A percentile compares a stretch with the other conserved stretches of the same genome.
Evolutionary conservation across 2,113 vertebrate species (phyloP).

Genomic region (Cololabis saira): DNA sequence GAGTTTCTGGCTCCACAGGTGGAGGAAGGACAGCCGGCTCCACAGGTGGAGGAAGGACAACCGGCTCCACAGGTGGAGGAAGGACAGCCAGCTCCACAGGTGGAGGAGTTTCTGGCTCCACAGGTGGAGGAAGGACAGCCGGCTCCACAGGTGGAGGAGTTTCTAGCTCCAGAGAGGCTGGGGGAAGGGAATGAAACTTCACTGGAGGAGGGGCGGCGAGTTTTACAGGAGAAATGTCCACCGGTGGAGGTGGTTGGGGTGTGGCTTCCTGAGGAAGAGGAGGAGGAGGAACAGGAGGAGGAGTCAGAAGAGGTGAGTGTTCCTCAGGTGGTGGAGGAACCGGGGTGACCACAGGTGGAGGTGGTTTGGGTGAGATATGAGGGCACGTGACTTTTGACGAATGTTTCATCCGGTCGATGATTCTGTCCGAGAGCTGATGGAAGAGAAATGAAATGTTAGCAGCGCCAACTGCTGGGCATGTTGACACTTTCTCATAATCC

Average conservation of each 20-base stretch:
- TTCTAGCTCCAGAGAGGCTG: neutral
- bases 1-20: too few species aligned
- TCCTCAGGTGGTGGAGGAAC: conserved; percentile 30
- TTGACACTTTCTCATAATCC: neutral
- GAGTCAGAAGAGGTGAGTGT: conserved; percentile 32
- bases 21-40: too few species aligned
- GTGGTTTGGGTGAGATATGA: conserved; percentile 5
- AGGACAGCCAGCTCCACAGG: too few species aligned
- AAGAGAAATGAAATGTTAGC: neutral
- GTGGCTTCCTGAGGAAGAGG: conserved; percentile 27
- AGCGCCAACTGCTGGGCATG: neutral
- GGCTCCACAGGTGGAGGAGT: conserved; percentile 28
- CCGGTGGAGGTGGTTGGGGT: conserved; percentile 12
- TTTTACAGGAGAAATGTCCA: conserved; percentile 22
- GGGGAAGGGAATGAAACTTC: conserved; percentile 54
- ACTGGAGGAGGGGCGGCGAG: conserved; percentile 45
- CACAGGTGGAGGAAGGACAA: too few species aligned
- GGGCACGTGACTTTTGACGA: conserved; percentile 13
- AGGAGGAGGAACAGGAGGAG: conserved; percentile 38
- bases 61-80: too few species aligned
- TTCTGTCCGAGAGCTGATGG: conserved; percentile 74
- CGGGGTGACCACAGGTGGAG: neutral
- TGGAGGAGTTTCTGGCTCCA: neutral
- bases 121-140: conserved; percentile 1
- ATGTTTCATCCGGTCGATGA: conserved; percentile 76